Percentiles rank a stretch among this genome's conserved stretches.
These are phyloP conservation scores for Chaetura pelagica DNA, from an alignment of 2,113 vertebrate genomes.

Conservation along the genomic window DNA sequence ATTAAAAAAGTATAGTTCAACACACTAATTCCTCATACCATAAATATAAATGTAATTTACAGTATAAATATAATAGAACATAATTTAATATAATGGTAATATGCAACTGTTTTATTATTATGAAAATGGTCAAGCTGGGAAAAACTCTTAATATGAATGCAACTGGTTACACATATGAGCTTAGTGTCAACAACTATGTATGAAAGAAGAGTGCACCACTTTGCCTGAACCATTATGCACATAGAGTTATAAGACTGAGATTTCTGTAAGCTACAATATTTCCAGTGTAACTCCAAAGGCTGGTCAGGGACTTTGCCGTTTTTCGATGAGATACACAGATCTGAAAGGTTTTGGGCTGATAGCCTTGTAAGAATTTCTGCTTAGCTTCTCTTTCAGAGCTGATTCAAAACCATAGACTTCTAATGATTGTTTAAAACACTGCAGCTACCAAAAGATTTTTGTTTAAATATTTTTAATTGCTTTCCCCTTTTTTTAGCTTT, in stretches of 20 bases:
- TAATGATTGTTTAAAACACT: background rate
- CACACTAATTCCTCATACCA: background rate
- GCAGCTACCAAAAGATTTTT: background rate
- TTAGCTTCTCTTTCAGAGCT: background rate
- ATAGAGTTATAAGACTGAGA: background rate
- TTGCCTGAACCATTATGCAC: background rate
- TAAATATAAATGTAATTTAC: background rate
- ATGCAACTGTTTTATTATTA: background rate
- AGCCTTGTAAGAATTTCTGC: background rate
- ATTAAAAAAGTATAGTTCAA: background rate
- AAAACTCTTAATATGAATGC: background rate
- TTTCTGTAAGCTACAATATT: background rate
- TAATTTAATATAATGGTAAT: background rate
- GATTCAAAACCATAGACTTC: background rate
- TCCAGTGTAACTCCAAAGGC: background rate
- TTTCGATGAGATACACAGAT: background rate
- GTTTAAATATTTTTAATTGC: background rate
- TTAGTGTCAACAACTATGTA: background rate
- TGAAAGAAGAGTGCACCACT: background rate
- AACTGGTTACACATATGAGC: background rate
- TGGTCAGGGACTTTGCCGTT: background rate
- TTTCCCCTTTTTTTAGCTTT: constrained; percentile 29
- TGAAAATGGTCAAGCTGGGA: background rate
- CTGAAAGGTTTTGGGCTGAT: background rate
- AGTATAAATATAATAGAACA: background rate